Evolutionary conservation across 2,113 vertebrate genomes (phyloP).

Genomic region (Pyrgilauda ruficollis): DNA sequence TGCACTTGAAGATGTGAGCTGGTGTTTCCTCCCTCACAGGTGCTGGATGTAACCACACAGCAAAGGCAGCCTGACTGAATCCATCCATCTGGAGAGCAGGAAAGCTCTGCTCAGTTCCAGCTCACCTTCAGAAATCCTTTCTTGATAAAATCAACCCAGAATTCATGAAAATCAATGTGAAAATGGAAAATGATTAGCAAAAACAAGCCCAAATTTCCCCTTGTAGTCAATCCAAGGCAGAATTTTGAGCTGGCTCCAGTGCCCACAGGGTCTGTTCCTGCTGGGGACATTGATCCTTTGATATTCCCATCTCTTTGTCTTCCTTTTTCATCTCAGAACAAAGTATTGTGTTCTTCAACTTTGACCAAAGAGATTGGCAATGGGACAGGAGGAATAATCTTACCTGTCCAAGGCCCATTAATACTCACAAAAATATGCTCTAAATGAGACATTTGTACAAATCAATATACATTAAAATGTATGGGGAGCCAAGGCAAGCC

Average conservation of each 20-base stretch:
- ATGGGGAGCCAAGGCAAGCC: slow-evolving; percentile 30
- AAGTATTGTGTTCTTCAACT: slow-evolving; percentile 33
- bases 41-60: fast-evolving
- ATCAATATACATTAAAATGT: slow-evolving; percentile 66
- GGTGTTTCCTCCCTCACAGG: not conserved
- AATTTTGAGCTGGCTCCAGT: not conserved
- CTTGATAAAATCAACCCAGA: not conserved
- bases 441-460: slow-evolving; percentile 59
- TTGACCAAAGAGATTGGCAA: slow-evolving; percentile 5
- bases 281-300: not conserved
- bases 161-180: not conserved
- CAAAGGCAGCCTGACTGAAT: not conserved
- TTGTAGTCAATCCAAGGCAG: not conserved
- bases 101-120: not conserved
- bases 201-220: not conserved
- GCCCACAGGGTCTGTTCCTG: not conserved
- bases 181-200: not conserved
- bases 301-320: not conserved
- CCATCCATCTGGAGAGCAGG: not conserved
- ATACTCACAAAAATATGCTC: slow-evolving; percentile 39
- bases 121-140: not conserved
- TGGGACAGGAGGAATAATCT: not conserved
- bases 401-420: slow-evolving; percentile 45
- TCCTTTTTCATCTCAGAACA: slow-evolving; percentile 17
- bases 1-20: not conserved